Evolutionary conservation across 2,797 vertebrate genomes (phyloP), one percentile per base, ranked within the genome.

Genomic region (Gallirallus australis): DNA sequence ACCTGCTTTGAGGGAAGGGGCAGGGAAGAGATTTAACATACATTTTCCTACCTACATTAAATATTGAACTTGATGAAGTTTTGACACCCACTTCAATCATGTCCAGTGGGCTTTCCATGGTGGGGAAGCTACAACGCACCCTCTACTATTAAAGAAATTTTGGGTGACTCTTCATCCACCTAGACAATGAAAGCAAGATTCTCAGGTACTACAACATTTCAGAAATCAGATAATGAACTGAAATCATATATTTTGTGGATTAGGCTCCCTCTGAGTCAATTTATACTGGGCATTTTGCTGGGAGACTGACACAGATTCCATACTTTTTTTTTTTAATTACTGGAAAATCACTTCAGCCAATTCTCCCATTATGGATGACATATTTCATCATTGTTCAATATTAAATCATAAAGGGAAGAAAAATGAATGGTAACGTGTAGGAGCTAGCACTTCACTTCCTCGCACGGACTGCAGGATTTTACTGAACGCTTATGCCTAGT

Each of bases 281-380:
- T 93, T 89, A 87, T 78, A 69, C 61, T 87, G 69, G 50, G 21
- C 89, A 71, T 95, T 95, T 96, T 87, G 48, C 59, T 93, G 78
- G 81, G 71, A 96, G 81, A 89, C 64, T 65, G 83, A 96, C 47
- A 68, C 75, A 82, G 83, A 96, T 97, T 93, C 91, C 92, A 90
- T 87, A 71, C 71, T 61, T 90, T 90, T 89, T 91, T 91, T 91
- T 88, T 95, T 94, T 96, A 96, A 95, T 96, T 96, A 94, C 75
- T 90, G 95, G 86, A 94, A 96, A 96, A 95, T 86, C 40, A 33
- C 45, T 96, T 82, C 37, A 87, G 89, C 75, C 86, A 96, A 59
- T 93, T 95, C 78, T 92, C 68, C 68, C 1, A 4, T 90, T 96
- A 90, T 48, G 12, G 68, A 90, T 73, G 90, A 92, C 78, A 68